These are phyloP conservation scores for Sinosuthora webbiana DNA, from an alignment of 2,113 vertebrate genomes.

Conservation along the genomic window DNA sequence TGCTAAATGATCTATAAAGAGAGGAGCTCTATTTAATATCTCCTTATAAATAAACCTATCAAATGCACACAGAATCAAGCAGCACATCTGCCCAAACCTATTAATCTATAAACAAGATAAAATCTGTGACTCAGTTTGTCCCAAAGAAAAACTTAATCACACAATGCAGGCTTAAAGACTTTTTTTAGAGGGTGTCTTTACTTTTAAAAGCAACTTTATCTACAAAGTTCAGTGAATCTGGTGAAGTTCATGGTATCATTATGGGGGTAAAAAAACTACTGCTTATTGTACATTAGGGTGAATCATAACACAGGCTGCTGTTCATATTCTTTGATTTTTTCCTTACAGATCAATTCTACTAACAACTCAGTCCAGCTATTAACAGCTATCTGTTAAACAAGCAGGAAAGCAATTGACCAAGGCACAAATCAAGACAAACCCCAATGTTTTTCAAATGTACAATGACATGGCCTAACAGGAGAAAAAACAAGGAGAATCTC, in stretches of 20 bases:
- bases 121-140: not conserved
- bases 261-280: not conserved
- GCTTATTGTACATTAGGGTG: not conserved
- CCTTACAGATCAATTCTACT: not conserved
- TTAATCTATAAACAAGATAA: not conserved
- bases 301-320: not conserved
- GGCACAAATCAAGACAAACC: not conserved
- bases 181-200: not conserved
- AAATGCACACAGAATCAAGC: not conserved
- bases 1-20: not conserved
- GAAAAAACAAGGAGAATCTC: not conserved
- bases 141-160: not conserved
- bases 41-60: not conserved
- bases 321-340: not conserved
- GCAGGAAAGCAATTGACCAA: not conserved
- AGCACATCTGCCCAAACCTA: not conserved
- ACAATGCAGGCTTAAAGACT: not conserved
- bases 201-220: not conserved
- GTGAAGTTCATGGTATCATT: not conserved
- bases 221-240: not conserved
- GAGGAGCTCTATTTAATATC: not conserved
- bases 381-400: not conserved
- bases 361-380: not conserved
- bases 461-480: not conserved
- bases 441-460: not conserved